Conservation (phyloP, 2,113 vertebrate genomes). For the Papio anubis region DNA sequence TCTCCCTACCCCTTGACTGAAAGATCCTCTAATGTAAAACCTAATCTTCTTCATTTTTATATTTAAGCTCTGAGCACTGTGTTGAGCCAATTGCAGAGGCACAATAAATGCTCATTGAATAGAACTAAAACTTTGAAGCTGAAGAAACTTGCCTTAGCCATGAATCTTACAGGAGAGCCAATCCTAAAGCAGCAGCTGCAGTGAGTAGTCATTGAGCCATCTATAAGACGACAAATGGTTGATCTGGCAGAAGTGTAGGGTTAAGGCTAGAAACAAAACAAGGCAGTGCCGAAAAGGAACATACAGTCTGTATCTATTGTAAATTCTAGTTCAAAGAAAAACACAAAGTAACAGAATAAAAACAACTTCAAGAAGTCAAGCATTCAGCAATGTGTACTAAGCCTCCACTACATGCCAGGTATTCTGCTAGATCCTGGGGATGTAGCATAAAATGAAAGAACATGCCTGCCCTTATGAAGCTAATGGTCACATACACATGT, state of each 20-base stretch:
- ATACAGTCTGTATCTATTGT: not conserved
- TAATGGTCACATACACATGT: not conserved
- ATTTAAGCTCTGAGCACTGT: not conserved
- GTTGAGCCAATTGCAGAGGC: not conserved
- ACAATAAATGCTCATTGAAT: not conserved
- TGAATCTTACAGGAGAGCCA: not conserved
- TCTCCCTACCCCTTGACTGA: not conserved
- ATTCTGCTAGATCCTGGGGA: not conserved
- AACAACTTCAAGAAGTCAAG: constrained; percentile 19
- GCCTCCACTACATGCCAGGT: not conserved
- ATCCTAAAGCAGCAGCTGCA: not conserved
- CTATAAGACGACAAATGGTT: not conserved
- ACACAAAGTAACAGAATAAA: not conserved
- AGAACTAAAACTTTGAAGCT: not conserved
- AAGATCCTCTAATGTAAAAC: not conserved
- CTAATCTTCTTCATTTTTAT: not conserved
- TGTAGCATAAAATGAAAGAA: not conserved
- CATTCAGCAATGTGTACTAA: not conserved
- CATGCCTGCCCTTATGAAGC: not conserved
- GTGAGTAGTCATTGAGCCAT: too few relatives aligned
- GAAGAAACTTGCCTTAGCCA: not conserved
- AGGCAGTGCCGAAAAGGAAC: not conserved
- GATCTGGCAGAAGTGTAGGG: not conserved
- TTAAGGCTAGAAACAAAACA: not conserved
- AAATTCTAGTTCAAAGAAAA: constrained; percentile 25